Base-by-base conservation (phyloP, 2,113 vertebrate genomes). In the Neoarius graeffei region DNA sequence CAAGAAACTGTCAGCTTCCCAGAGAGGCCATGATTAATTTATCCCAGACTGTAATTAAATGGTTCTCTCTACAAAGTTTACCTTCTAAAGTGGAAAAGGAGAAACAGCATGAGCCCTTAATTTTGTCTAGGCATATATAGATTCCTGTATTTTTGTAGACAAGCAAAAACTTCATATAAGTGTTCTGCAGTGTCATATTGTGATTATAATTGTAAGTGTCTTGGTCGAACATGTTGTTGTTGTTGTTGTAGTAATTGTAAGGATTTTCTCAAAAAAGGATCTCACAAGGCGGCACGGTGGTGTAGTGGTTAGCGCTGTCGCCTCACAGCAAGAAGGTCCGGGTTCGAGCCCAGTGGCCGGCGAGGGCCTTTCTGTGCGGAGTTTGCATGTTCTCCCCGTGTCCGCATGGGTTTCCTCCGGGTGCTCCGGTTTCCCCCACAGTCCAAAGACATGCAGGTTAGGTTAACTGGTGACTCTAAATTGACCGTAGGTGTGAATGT, bases 21-120 rank as follows among this genome's bases (percentile, higher is more conserved):
- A 48, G 5, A 84, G 84, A 87, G 84, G 60, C 83, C 54, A 85
- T 89, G 87, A 88, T 90, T 90, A 64, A 87, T 89, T 89, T 85
- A 87, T 83, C 54, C 77, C 64, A 74, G 42, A 48, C 71, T 87
- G 85, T 83, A 89, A 89, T 89, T 85, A 89, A 85, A 87, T 62
- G 84, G 59, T 56, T 62, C 81, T 56, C 80, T 86, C 84, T 30
- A 71, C 62, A 56, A 56, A 64, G 80, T 11, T 71, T 87, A 82
- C 79, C 52, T 81, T 88, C 64, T 59, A 20, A 67, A 48, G 59
- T 54, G 62, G 60, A 62, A 81, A 79, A 20, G 6, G 52, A 82
- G 66, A 48, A 82, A 27, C 14, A 57, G 50, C 64, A 54, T 27
- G 30, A 82, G 23, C 54, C 52, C 23, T 35, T 74, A 25, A 19